A percentile compares a stretch with the other conserved stretches of the same genome.
Conservation (phyloP, 2,113 vertebrate species). For the Emydocephalus ijimae region DNA sequence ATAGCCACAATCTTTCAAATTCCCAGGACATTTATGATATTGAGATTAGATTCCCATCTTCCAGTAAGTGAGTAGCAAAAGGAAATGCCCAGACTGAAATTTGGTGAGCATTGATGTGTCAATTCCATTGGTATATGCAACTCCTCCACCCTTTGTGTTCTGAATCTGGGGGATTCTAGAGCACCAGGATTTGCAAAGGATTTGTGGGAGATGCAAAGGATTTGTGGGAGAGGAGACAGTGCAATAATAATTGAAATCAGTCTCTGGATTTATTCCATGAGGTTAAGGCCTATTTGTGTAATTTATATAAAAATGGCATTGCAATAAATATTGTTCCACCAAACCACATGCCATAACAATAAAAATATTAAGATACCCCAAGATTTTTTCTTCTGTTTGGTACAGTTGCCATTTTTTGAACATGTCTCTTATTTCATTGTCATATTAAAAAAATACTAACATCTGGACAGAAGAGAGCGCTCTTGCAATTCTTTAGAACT, state of each 20-base stretch:
- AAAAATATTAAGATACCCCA: neutral
- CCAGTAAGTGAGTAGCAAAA: neutral
- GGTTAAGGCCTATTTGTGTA: neutral
- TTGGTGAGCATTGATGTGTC: neutral
- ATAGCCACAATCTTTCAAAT: neutral
- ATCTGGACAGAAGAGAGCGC: constrained; percentile 5
- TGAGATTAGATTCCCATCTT: neutral
- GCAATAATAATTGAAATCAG: neutral
- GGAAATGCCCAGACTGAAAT: neutral
- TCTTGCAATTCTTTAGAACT: neutral
- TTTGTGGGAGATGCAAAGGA: neutral
- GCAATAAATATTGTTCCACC: neutral
- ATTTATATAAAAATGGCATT: neutral
- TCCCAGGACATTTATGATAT: neutral
- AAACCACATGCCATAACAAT: neutral
- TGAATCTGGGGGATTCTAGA: neutral
- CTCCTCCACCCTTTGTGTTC: neutral
- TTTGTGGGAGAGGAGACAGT: neutral
- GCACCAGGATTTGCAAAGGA: neutral
- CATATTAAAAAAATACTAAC: neutral
- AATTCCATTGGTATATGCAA: neutral
- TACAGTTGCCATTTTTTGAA: neutral
- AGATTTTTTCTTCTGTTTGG: neutral
- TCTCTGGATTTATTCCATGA: neutral
- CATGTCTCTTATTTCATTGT: neutral